Percentiles rank a stretch among this genome's conserved stretches.
These are phyloP conservation scores for Lasaia peninsularis DNA, from an alignment of 1,140 invertebrate genomes.

Conservation along the genomic window DNA sequence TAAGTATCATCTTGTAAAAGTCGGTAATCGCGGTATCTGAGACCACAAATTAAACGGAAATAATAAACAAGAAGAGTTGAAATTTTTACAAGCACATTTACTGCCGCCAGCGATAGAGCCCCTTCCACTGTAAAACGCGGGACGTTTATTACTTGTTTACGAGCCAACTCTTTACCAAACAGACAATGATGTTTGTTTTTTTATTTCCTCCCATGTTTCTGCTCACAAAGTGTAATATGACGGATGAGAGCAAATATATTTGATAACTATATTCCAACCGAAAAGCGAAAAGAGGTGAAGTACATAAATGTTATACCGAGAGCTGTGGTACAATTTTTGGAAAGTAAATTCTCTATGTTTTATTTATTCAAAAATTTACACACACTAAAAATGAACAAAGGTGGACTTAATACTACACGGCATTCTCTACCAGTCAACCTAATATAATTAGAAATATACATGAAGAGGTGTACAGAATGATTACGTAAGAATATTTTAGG, in stretches of 20 bases:
- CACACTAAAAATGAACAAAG: no score
- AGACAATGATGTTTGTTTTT: slow-evolving; percentile 42
- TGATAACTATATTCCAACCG: slow-evolving; percentile 6
- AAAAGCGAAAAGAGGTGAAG: background rate
- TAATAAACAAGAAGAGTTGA: slow-evolving; percentile 32
- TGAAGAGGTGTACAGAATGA: no score
- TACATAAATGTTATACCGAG: slow-evolving; percentile 5
- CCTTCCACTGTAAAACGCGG: slow-evolving; percentile 38
- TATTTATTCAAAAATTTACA: no score
- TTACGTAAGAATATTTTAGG: no score
- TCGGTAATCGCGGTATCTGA: background rate
- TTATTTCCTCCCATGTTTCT: slow-evolving; percentile 32
- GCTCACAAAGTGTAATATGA: slow-evolving; percentile 29
- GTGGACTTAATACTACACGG: no score
- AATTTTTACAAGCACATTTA: slow-evolving; percentile 41
- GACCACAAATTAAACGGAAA: slow-evolving; percentile 40
- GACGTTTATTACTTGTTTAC: slow-evolving; percentile 56
- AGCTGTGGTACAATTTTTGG: background rate
- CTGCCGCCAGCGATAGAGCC: slow-evolving; percentile 32
- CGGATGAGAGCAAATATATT: slow-evolving; percentile 18
- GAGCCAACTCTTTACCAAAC: slow-evolving; percentile 52
- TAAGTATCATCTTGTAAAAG: no score
- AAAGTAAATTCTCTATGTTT: no score
- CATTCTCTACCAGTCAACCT: no score
- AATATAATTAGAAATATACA: no score